A percentile compares a stretch with the other conserved stretches of the same genome.
phyloP scores from a whole-genome alignment of 2,797 vertebrate species.

The Eremophila alpestris region DNA sequence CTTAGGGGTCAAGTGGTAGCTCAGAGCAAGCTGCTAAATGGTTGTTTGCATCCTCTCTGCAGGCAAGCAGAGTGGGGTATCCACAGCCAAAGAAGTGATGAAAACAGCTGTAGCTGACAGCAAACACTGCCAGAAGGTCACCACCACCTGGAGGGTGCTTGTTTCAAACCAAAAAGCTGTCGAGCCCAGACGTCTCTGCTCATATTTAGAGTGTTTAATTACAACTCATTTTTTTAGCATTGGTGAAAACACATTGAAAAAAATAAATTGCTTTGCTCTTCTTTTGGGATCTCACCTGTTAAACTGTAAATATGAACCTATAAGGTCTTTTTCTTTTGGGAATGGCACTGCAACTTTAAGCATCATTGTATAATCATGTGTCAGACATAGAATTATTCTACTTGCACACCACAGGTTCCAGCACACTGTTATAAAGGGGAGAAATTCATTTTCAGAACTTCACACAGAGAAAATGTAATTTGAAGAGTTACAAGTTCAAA shows the following conservation, averaged over 20 bases:
- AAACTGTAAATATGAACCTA: not conserved
- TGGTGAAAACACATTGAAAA: not conserved
- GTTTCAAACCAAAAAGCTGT: not conserved
- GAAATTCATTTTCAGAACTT: not conserved
- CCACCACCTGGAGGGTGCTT: not conserved
- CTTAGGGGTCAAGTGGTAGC: not conserved
- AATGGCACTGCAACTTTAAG: not conserved
- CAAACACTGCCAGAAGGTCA: not conserved
- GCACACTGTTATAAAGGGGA: not conserved
- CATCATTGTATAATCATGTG: not conserved
- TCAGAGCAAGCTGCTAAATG: not conserved
- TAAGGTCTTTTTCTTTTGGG: not conserved
- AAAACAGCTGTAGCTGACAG: not conserved
- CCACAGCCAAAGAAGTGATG: not conserved
- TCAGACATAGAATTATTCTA: not conserved
- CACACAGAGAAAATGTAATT: not conserved
- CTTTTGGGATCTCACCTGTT: not conserved
- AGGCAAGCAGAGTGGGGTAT: not conserved
- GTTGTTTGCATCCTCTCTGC: not conserved
- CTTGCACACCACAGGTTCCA: not conserved
- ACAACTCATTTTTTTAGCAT: not conserved
- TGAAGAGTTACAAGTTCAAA: not conserved
- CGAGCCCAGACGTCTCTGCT: not conserved
- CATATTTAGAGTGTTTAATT: not conserved
- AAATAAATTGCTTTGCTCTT: not conserved